phyloP scores from a whole-genome alignment of 2,888 invertebrate species.

The Heterodera filipjevi region DNA sequence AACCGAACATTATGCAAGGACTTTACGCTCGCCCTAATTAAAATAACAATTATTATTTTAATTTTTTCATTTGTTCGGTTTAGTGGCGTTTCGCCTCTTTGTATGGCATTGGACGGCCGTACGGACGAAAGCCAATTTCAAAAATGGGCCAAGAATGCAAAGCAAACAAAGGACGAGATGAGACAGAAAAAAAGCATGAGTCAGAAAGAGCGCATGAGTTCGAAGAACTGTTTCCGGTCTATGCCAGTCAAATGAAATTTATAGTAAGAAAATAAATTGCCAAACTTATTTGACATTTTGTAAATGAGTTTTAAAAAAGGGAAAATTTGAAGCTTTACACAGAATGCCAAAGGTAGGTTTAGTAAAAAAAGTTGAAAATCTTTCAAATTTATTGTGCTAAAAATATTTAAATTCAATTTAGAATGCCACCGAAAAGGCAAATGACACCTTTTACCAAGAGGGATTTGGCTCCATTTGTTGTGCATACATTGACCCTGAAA shows the following conservation, averaged over 20 bases:
- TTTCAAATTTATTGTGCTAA: background rate
- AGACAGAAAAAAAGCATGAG: no score
- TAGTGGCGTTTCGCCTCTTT: background rate
- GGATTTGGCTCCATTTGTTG: background rate
- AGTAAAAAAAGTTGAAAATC: background rate
- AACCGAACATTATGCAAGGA: background rate
- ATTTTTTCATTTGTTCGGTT: background rate
- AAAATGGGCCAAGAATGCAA: background rate
- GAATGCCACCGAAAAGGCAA: background rate
- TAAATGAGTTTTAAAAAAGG: background rate
- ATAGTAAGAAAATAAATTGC: background rate
- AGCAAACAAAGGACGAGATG: background rate
- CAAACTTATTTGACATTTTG: background rate
- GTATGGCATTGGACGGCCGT: background rate
- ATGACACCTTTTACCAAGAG: background rate
- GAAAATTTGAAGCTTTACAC: no score
- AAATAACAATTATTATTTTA: background rate
- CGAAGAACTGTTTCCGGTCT: background rate
- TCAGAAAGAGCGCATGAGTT: background rate
- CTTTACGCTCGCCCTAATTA: no score
- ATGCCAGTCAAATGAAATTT: background rate
- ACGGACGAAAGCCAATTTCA: constrained; percentile 1
- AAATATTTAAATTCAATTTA: background rate
- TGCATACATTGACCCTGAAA: background rate
- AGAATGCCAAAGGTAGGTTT: background rate